Evolutionary conservation across 1,140 invertebrate species (phyloP), one percentile per base, ranked within the genome.

Genomic region (Armadillidium nasatum): DNA sequence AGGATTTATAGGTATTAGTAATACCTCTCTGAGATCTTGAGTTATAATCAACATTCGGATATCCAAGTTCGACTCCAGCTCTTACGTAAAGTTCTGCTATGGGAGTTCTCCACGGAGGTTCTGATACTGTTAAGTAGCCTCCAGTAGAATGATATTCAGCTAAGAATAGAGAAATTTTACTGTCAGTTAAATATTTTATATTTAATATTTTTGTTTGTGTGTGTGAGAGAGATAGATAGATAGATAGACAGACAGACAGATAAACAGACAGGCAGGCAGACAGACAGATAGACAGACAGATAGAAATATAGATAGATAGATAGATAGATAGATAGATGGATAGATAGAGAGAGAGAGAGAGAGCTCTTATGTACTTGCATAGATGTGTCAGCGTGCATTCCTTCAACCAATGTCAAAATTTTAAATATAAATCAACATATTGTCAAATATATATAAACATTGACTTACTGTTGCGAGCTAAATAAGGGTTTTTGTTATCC

Each of bases 81-180:
- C 13, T 44, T 13, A 71, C 22, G 22, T 23, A 71, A 7, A 44
- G 22, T 44, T 71, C 69, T 13, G 69, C 69, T 15, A 71, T 13
- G 13, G 69, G 69, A 15, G 69, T 23, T 23, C 69, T 60, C 50
- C 50, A 60, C 1, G 93, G 93, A 0, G 93, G 91, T 85, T 94
- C 93, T 10, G 92, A 89, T 0, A 96, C 88, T 0, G 93, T 94
- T 10, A 95, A 83, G 80, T 91, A 93, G 0, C 93, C 93, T 4
- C 92, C 92, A 0, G 88, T 89, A 10, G 88, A 87, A 82, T 94
- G 93, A 79, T 93, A 94, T 0, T 88, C 88, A 0, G 76, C 76
- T 78, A 71, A 2, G 7, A 6, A 67, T 19, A 10, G 3, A 7
- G 44, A 44, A 60, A 60, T 60, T 60, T 60, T 15, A 19, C 7